Evolutionary conservation across 1,140 invertebrate genomes (phyloP), one percentile per base, ranked within the genome.

Genomic region (Drosophila auraria): DNA sequence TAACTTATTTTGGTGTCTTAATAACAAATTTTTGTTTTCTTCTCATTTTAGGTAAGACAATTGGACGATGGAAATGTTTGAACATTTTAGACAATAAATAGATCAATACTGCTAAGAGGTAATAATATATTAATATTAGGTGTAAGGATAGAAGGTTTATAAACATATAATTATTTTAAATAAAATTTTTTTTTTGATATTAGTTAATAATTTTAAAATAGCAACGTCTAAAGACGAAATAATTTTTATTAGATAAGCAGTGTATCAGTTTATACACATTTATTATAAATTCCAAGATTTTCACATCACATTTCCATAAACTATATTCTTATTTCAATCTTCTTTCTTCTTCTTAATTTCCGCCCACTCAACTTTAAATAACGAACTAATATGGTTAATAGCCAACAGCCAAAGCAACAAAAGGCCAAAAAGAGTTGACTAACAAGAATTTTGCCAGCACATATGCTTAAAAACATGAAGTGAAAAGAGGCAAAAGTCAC

Each of bases 381-480:
- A 69, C 27, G 14, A 54, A 69, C 50, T 69, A 56, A 69, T 27
- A 47, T 30, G 27, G 68, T 72, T 73, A 61, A 61, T 72, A 61
- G 47, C 20, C 64, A 64, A 36, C 63, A 38, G 12, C 15, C 57
- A 33, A 42, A 20, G 6, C 50, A n/a, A 66, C 11, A 56, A 71
- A 56, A 14, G 25, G 20, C 11, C 20, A 27, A 71, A 71, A 72
- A 59, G 15, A 73, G 68, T 73, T 69, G 14, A 17, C 49, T 45
- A 53, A 63, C 38, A 17, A 60, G 40, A 72, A 60, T 65, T 76
- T 59, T 47, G 23, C 51, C 30, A 36, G 30, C 69, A 47, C 53
- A 73, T 60, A 60, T 72, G 70, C 68, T 56, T 27, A 72, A 72
- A 72, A 70, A 15, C n/a, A 33, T n/a, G 47, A 58, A 71, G 15